Percentiles rank a stretch among this genome's conserved stretches.
Evolutionary conservation across 2,797 vertebrate genomes (phyloP).

Genomic region (Pelobates cultripes): DNA sequence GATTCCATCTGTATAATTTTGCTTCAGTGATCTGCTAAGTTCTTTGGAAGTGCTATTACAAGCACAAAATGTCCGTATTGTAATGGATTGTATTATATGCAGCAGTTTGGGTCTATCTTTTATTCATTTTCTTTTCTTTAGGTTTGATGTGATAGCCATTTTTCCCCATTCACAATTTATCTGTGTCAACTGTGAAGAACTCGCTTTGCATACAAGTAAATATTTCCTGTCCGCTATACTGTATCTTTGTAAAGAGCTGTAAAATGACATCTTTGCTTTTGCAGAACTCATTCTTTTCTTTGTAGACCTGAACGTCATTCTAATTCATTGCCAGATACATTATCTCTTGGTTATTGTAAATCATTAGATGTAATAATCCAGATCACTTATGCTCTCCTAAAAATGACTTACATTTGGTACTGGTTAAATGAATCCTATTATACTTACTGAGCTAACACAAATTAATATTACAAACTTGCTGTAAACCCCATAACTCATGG

Average conservation of each 20-base stretch:
- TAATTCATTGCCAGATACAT: not conserved
- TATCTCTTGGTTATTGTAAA: not conserved
- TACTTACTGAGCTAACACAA: no score
- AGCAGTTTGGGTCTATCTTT: constrained; percentile 8
- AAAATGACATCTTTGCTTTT: not conserved
- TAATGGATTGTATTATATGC: constrained; percentile 3
- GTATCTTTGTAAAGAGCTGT: not conserved
- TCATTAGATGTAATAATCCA: not conserved
- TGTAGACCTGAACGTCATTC: not conserved
- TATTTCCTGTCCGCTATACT: not conserved
- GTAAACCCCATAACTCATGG: no score
- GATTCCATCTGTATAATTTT: not conserved
- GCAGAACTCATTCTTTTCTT: not conserved
- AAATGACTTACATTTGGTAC: not conserved
- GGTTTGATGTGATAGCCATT: constrained; percentile 6
- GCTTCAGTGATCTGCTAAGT: not conserved
- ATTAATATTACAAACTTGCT: no score
- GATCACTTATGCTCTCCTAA: not conserved
- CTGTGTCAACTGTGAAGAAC: not conserved
- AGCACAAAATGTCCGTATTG: constrained; percentile 4
- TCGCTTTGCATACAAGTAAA: not conserved
- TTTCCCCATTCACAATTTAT: not conserved
- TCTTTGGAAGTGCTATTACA: not conserved
- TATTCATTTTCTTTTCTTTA: constrained; percentile 6
- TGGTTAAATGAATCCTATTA: no score